Evolutionary conservation across 2,113 vertebrate genomes (phyloP).

Genomic region (Upupa epops): DNA sequence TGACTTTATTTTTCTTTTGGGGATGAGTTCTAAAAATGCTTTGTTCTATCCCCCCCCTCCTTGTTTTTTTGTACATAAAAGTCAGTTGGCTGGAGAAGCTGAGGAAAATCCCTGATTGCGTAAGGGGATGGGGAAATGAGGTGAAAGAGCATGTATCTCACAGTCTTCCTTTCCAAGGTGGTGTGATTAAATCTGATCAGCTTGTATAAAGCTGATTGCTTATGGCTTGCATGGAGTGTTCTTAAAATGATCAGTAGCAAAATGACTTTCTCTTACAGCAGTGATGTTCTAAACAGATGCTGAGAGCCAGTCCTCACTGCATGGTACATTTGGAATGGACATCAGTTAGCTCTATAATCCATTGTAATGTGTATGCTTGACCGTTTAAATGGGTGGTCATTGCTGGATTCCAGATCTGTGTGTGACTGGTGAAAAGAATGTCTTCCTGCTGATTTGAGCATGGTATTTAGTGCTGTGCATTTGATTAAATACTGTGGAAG

Average conservation of each 20-base stretch:
- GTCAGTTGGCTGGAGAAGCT: constrained; percentile 82
- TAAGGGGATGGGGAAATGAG: constrained; percentile 80
- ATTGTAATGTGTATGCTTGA: background rate
- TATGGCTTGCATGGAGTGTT: constrained; percentile 65
- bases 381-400: background rate
- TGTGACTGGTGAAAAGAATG: background rate
- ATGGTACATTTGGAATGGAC: background rate
- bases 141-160: constrained; percentile 78
- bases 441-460: background rate
- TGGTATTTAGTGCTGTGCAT: background rate
- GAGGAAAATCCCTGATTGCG: constrained; percentile 82
- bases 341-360: background rate
- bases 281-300: constrained; percentile 25
- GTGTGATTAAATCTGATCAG: constrained; percentile 63
- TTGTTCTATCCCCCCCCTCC: background rate
- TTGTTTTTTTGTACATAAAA: constrained; percentile 70
- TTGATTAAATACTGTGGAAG: background rate
- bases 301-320: constrained; percentile 6
- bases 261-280: background rate
- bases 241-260: background rate
- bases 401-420: background rate
- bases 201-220: constrained; percentile 68
- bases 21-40: constrained; percentile 42
- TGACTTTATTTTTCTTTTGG: background rate
- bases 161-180: constrained; percentile 80